phyloP scores from a whole-genome alignment of 92 coral and sea anemone genomes.

The Actinernus sp. region DNA sequence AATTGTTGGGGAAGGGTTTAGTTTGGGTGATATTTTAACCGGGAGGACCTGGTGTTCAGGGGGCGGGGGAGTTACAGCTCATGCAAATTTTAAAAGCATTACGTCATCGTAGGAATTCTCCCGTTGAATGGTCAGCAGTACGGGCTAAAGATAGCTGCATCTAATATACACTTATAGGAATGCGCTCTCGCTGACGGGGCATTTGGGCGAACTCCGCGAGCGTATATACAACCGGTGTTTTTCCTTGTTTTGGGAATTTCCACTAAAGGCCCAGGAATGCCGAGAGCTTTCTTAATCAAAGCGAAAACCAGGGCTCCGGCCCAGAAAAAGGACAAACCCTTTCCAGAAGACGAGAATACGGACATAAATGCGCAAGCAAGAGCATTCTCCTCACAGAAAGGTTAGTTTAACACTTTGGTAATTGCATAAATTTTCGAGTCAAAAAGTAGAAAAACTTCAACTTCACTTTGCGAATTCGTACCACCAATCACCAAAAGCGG shows the following conservation, averaged over 20 bases:
- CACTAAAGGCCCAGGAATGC: conserved; percentile 61
- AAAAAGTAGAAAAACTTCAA: conserved; percentile 3
- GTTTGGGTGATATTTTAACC: no score
- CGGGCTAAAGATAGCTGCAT: conserved; percentile 45
- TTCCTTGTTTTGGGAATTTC: conserved; percentile 55
- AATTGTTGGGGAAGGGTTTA: no score
- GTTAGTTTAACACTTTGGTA: conserved; percentile 6
- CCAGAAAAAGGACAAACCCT: conserved; percentile 29
- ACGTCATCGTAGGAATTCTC: conserved; percentile 91
- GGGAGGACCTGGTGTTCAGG: not conserved
- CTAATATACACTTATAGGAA: conserved; percentile 34
- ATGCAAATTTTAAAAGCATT: conserved; percentile 56
- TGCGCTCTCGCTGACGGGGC: conserved; percentile 44
- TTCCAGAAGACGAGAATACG: conserved; percentile 21
- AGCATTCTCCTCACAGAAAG: conserved; percentile 13
- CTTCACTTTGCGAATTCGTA: not conserved
- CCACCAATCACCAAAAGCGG: no score
- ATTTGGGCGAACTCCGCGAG: conserved; percentile 56
- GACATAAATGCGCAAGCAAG: conserved; percentile 35
- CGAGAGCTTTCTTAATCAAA: conserved; percentile 66
- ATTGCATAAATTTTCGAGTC: not conserved
- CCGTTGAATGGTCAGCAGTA: conserved; percentile 80
- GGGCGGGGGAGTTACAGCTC: conserved; percentile 71
- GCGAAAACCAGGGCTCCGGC: conserved; percentile 8
- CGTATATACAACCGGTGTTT: conserved; percentile 32